These are phyloP conservation scores for Unio delphinus DNA, from an alignment of 2,888 invertebrate genomes.

Conservation along the genomic window DNA sequence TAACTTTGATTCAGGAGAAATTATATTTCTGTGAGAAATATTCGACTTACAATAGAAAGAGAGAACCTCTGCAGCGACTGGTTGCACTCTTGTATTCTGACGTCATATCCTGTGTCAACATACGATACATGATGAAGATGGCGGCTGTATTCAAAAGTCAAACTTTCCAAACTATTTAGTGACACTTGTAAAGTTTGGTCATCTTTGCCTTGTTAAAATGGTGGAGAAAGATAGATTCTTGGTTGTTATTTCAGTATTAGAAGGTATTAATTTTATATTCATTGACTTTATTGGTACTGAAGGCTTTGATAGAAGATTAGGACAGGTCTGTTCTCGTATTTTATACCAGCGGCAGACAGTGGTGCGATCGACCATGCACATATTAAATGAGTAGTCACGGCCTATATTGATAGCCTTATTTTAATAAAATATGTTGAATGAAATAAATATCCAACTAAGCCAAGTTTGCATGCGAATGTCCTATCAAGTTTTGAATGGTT, in stretches of 20 bases:
- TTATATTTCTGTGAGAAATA: too few relatives aligned
- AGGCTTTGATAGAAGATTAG: not conserved
- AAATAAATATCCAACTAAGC: too few relatives aligned
- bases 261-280: constrained; percentile 48
- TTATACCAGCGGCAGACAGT: constrained; percentile 1
- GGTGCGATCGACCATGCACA: not conserved
- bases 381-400: too few relatives aligned
- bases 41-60: too few relatives aligned
- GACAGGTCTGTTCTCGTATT: constrained; percentile 43
- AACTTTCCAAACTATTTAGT: constrained; percentile 4
- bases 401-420: too few relatives aligned
- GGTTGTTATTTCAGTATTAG: constrained; percentile 66
- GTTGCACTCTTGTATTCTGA: not conserved
- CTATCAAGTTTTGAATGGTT: too few relatives aligned
- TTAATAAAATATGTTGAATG: too few relatives aligned
- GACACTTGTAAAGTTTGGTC: too few relatives aligned
- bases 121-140: constrained; percentile 38
- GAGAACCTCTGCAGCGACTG: too few relatives aligned
- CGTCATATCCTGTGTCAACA: constrained; percentile 17
- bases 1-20: too few relatives aligned
- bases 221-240: constrained; percentile 61
- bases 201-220: constrained; percentile 37
- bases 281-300: too few relatives aligned
- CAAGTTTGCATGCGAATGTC: too few relatives aligned
- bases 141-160: constrained; percentile 60